Conservation (phyloP, 2,797 vertebrate genomes). For the Podarcis lilfordi region DNA sequence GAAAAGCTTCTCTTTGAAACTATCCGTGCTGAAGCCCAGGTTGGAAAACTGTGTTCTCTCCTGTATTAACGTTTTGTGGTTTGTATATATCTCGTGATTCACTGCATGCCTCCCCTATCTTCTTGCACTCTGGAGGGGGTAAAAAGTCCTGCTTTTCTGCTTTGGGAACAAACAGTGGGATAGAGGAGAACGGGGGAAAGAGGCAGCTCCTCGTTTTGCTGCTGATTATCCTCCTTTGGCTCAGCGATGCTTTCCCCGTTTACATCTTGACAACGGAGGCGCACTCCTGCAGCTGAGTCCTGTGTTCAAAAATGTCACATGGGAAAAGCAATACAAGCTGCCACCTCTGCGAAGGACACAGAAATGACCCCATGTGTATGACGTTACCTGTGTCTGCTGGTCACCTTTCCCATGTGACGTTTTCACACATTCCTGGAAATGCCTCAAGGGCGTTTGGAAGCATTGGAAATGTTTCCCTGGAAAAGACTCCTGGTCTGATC, state of each 20-base stretch:
- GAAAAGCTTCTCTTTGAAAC: conserved; percentile 94
- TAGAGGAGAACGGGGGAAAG: conserved; percentile 9
- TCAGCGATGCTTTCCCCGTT: neutral
- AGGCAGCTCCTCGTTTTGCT: conserved; percentile 54
- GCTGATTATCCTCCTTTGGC: conserved; percentile 45
- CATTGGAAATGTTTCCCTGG: neutral
- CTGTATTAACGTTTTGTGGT: conserved; percentile 82
- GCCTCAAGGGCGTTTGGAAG: neutral
- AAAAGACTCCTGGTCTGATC: neutral
- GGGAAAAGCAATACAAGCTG: neutral
- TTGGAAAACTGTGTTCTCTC: conserved; percentile 84
- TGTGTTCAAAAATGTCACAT: neutral
- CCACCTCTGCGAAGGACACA: neutral
- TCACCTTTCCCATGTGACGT: no score
- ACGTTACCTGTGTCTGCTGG: no score
- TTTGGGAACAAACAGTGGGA: conserved; percentile 41
- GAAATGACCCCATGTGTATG: neutral
- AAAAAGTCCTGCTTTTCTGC: conserved; percentile 62
- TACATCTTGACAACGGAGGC: neutral
- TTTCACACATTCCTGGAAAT: neutral
- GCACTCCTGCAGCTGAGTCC: no score
- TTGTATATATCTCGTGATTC: conserved; percentile 71
- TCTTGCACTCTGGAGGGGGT: conserved; percentile 55
- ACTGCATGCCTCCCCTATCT: conserved; percentile 77
- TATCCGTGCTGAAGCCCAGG: conserved; percentile 92